Base-by-base conservation (phyloP, 2,888 invertebrate genomes). In the Rotaria macrura region DNA sequence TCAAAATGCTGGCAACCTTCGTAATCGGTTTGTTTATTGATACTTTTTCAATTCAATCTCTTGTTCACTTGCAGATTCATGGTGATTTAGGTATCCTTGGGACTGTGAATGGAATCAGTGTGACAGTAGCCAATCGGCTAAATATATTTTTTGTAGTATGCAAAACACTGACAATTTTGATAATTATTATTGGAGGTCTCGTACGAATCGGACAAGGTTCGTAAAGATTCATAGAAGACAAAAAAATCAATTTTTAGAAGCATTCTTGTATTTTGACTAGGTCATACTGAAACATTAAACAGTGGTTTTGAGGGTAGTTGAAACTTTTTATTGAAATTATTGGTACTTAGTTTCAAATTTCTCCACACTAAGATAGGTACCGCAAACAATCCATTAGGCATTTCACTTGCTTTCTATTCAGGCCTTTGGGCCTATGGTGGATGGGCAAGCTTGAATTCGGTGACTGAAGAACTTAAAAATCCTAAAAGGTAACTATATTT, bases 71-170 rank as follows among this genome's bases (percentile, higher is more conserved):
- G 5, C 7, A 23, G 6, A 23, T 52, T 6, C 52, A 52, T 23
- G 3, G 10, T 23, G 23, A 91, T 91, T 54, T 92, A 95, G 95
- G 95, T 90, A 94, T 95, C 91, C 95, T 96, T 90, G 93, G 96
- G 89, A 94, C 95, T 90, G 94, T 96, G 89, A 96, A 96, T 92
- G 96, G 96, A 93, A 95, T 95, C 93, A 96, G 96, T 92, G 96
- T 96, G 87, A 95, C 95, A 91, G 92, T 96, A 91, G 96, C 96
- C 20, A 96, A 96, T 87, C 94, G 95, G 89, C 95, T 96, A 85
- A 96, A 96, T 92, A 96, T 96, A 91, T 93, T 95, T 88, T 96
- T 96, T 91, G 96, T 96, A 55, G 94, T 95, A 85, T 95, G 95
- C 86, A 97, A 97, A 92, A 92, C 96, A 87, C 93, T 95, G 87